Evolutionary conservation across 2,888 invertebrate genomes (phyloP), one percentile per base, ranked within the genome.

Genomic region (Eugnorisma glareosa): DNA sequence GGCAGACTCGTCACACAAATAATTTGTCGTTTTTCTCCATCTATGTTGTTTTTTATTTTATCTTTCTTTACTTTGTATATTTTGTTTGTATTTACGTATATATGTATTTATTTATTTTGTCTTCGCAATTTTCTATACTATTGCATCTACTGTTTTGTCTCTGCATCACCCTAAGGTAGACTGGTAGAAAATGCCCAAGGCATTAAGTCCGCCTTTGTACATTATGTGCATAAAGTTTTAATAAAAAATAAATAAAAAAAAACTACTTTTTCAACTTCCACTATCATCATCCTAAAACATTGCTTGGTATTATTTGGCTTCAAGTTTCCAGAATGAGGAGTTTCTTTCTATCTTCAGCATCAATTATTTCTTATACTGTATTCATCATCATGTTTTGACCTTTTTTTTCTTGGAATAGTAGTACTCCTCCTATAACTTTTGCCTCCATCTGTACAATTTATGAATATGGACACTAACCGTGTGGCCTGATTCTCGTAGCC

Each of bases 401-500:
- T 24, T 18, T 15, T 15, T 24, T 10, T 31, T 40, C 40, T 61
- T 40, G 21, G 54, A 70, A 18, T 43, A n/a, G 18, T 31, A n/a
- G 1, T 35, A 21, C 21, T 57, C 10, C 28, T 35, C 21, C 31
- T 4, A 28, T 18, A 24, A 28, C 28, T 28, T 45, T 74, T 61
- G n/a, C n/a, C 24, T 7, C 15, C 40, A 43, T 43, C 28, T 8
- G 1, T 31, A 6, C 11, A 5, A 43, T 57, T 28, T 28, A n/a
- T n/a, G 28, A 28, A 15, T 15, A 57, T 15, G 11, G 21, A 40
- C 18, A 64, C 83, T 68, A 77, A 95, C 95, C 90, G 92, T 82
- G 7, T 24, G 11, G 24, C 91, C 91, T 8, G 2, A 24, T n/a
- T 24, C 28, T 83, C 83, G 85, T 93, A 94, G 21, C 92, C 88